A percentile compares a stretch with the other conserved stretches of the same genome.
Conservation (phyloP, 2,113 vertebrate species). For the Tamias sibiricus region DNA sequence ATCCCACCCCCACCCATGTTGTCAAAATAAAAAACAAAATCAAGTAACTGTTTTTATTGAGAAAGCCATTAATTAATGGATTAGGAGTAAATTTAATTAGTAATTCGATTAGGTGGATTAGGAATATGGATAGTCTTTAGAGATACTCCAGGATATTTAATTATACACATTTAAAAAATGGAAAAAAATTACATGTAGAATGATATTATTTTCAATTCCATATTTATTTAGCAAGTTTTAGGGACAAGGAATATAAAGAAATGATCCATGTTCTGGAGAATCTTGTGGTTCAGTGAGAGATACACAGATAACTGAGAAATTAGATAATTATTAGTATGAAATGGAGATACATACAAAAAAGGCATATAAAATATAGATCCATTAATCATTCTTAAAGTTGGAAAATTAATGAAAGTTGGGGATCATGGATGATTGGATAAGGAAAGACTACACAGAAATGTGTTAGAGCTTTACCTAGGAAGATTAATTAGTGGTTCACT, state of each 20-base stretch:
- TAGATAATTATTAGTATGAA: slow-evolving; percentile 29
- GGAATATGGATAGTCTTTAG: slow-evolving; percentile 9
- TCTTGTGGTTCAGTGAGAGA: slow-evolving; percentile 27
- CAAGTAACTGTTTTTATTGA: neutral
- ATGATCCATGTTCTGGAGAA: neutral
- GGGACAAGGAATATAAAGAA: slow-evolving; percentile 22
- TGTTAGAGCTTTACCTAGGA: neutral
- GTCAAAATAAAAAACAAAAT: slow-evolving; percentile 39
- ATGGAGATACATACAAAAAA: neutral
- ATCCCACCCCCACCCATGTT: neutral
- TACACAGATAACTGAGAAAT: neutral
- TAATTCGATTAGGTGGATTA: neutral
- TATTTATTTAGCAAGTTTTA: slow-evolving; percentile 46
- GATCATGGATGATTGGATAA: neutral
- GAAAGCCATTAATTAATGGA: slow-evolving; percentile 5
- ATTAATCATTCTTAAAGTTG: slow-evolving; percentile 29
- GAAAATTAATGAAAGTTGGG: neutral
- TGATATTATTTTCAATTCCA: slow-evolving; percentile 43
- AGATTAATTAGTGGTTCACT: neutral
- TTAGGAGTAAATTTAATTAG: neutral
- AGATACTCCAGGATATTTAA: slow-evolving; percentile 5
- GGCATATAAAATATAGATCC: slow-evolving; percentile 6
- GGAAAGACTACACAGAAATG: neutral
- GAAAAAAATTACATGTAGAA: neutral
- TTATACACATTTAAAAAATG: slow-evolving; percentile 20